phyloP scores from a whole-genome alignment of 2,888 invertebrate genomes.

The Acrocera orbiculus region DNA sequence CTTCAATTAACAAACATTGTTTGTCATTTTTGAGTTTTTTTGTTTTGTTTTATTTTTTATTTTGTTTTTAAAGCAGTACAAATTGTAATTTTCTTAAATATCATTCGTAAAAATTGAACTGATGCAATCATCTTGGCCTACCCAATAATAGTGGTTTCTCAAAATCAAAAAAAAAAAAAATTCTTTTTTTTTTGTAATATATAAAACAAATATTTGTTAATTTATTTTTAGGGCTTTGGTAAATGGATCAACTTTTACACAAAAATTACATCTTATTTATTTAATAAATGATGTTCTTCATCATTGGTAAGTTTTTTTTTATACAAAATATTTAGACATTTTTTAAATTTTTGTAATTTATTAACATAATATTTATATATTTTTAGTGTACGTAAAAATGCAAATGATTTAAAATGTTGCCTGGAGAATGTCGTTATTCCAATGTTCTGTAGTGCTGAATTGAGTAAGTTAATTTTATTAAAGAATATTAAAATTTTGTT shows the following conservation, averaged over 20 bases:
- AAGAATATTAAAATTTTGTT: conserved; percentile 13
- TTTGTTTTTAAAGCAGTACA: too few species aligned
- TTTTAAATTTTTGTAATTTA: conserved; percentile 1
- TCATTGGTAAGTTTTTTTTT: conserved; percentile 64
- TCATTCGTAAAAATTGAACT: too few species aligned
- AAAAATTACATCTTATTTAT: conserved; percentile 94
- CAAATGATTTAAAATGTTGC: conserved; percentile 79
- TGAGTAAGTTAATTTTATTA: conserved; percentile 38
- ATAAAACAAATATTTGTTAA: conserved; percentile 27
- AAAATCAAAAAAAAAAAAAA: background rate
- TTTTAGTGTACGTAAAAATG: conserved; percentile 86
- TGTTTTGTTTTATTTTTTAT: background rate
- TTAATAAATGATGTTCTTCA: conserved; percentile 96
- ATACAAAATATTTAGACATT: background rate
- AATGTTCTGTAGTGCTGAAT: conserved; percentile 89
- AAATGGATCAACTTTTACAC: conserved; percentile 58
- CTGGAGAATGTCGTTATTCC: conserved; percentile 92
- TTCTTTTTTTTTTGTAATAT: background rate
- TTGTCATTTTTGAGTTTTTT: conserved; percentile 9
- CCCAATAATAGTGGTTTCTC: too few species aligned
- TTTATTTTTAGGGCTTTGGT: conserved; percentile 39
- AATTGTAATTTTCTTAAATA: too few species aligned
- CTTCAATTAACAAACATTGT: conserved; percentile 11
- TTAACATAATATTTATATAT: conserved; percentile 5
- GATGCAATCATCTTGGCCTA: too few species aligned